Conservation (phyloP, 1,140 invertebrate species). For the Bombus waltoni region DNA sequence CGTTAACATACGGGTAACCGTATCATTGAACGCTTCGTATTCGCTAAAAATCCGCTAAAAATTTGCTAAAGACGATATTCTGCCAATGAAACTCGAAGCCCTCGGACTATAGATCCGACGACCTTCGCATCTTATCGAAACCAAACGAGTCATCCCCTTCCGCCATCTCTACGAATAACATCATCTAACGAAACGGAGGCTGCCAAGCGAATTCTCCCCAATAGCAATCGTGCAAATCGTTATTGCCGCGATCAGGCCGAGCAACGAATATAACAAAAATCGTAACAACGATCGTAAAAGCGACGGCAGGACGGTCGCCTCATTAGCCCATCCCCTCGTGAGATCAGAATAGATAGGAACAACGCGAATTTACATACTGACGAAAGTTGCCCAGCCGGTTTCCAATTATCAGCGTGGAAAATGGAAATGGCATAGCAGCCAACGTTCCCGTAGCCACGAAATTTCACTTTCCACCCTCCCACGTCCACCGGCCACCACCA, state of each 20-base stretch:
- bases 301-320: neutral
- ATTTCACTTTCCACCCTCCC: conserved; percentile 69
- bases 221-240: conserved; percentile 8
- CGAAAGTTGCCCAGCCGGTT: conserved; percentile 57
- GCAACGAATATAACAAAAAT: conserved; percentile 16
- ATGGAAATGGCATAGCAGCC: conserved; percentile 62
- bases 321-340: conserved; percentile 12
- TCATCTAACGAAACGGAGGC: neutral
- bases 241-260: neutral
- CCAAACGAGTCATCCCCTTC: neutral
- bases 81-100: no score
- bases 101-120: no score
- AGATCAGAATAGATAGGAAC: conserved; percentile 27
- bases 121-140: no score
- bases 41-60: no score
- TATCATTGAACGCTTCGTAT: no score
- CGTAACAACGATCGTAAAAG: neutral
- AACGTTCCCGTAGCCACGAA: conserved; percentile 53
- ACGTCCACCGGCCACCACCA: conserved; percentile 12
- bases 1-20: no score
- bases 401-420: conserved; percentile 67
- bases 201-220: neutral
- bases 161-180: no score
- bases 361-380: conserved; percentile 52
- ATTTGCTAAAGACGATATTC: no score